These are phyloP conservation scores for Amblyteles armatorius DNA, from an alignment of 2,888 invertebrate species.

Conservation along the genomic window DNA sequence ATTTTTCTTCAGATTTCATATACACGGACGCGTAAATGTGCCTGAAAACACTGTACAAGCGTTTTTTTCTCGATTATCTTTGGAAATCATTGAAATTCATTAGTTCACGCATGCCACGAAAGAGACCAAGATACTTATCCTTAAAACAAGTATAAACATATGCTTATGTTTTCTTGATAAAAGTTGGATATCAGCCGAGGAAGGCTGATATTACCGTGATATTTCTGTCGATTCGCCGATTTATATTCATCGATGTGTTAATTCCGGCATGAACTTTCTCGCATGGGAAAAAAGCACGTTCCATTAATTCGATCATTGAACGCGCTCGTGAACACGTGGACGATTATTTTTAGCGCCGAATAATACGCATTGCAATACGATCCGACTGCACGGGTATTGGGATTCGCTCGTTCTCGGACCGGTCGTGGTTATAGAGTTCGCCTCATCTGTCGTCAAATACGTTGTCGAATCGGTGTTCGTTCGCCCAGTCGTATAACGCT, in stretches of 20 bases:
- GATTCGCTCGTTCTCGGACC: not conserved
- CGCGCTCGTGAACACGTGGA: not conserved
- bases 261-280: not conserved
- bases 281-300: not conserved
- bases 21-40: no score
- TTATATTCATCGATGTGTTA: not conserved
- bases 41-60: no score
- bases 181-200: not conserved
- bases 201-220: not conserved
- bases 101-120: no score
- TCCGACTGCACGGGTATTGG: not conserved
- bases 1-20: no score
- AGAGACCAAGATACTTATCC: no score
- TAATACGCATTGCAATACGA: not conserved
- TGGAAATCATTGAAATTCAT: no score
- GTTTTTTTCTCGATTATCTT: no score
- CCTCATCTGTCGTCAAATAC: slow-evolving; percentile 61
- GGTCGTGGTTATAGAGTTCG: slow-evolving; percentile 1
- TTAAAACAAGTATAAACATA: not conserved
- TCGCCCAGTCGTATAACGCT: slow-evolving; percentile 44
- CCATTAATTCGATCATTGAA: not conserved
- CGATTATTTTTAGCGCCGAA: slow-evolving; percentile 7
- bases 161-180: not conserved
- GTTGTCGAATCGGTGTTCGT: slow-evolving; percentile 52
- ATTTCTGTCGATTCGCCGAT: not conserved